These are phyloP conservation scores for Hemaris fuciformis DNA, from an alignment of 2,888 invertebrate species.

Conservation along the genomic window DNA sequence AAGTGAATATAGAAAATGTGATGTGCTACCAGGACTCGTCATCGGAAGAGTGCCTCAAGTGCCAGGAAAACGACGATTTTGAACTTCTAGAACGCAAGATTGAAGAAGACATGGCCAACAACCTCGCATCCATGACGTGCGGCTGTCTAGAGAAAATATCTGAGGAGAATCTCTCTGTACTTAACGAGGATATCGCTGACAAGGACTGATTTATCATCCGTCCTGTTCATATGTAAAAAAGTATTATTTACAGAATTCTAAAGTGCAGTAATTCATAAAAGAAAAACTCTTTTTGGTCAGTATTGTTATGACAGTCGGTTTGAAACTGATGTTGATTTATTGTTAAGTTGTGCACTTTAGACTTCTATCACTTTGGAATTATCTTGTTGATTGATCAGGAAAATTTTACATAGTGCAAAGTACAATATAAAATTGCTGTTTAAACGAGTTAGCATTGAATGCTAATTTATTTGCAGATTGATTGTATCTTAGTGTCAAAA, in stretches of 20 bases:
- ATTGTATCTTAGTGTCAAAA: not conserved
- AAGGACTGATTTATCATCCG: constrained; percentile 36
- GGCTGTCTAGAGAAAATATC: constrained; percentile 69
- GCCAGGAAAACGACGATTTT: constrained; percentile 66
- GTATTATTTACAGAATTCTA: no score
- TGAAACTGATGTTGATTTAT: not conserved
- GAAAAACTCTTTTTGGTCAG: not conserved
- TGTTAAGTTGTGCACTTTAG: not conserved
- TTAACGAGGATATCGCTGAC: constrained; percentile 51
- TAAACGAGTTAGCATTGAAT: not conserved
- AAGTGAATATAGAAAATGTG: constrained; percentile 69
- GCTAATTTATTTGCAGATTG: not conserved
- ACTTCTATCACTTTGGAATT: not conserved
- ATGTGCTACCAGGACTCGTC: constrained; percentile 72
- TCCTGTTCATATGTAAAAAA: constrained; percentile 4
- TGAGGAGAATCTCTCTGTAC: constrained; percentile 62
- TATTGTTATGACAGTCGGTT: not conserved
- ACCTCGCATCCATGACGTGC: constrained; percentile 41
- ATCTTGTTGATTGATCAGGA: not conserved
- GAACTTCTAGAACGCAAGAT: constrained; percentile 64
- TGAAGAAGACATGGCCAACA: constrained; percentile 57
- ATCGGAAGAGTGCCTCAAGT: constrained; percentile 67
- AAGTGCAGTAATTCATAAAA: no score
- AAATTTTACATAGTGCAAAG: not conserved
- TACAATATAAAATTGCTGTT: not conserved